phyloP scores from a whole-genome alignment of 2,797 vertebrate genomes.

The Fundulus diaphanus region DNA sequence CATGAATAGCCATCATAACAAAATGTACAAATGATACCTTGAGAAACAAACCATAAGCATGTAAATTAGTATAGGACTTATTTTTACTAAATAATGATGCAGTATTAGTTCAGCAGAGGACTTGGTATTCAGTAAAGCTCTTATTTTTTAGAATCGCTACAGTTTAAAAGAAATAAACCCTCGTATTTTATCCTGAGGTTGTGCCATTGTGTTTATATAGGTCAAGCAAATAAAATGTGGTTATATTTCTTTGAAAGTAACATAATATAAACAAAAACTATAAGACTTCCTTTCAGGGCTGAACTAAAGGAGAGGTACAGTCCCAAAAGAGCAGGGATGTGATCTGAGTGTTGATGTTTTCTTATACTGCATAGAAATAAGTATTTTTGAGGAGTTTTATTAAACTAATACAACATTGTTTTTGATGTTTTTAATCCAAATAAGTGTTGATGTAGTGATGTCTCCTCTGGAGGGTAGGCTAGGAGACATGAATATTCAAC shows the following conservation, averaged over 20 bases:
- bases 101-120: neutral
- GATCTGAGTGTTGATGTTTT: neutral
- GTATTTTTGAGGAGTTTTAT: neutral
- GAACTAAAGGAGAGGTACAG: neutral
- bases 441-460: neutral
- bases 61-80: neutral
- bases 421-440: neutral
- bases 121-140: neutral
- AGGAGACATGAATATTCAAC: constrained; percentile 26
- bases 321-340: neutral
- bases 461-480: constrained; percentile 18
- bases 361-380: neutral
- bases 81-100: neutral
- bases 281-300: neutral
- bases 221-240: neutral
- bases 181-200: neutral
- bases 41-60: neutral
- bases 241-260: neutral
- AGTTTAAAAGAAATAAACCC: neutral
- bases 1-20: neutral
- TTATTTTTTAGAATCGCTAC: neutral
- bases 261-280: too few species aligned
- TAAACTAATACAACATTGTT: neutral
- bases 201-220: too few species aligned
- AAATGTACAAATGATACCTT: neutral